Percentiles rank a stretch among this genome's conserved stretches.
phyloP scores from a whole-genome alignment of 2,888 invertebrate genomes.

The Sycophila texana region DNA sequence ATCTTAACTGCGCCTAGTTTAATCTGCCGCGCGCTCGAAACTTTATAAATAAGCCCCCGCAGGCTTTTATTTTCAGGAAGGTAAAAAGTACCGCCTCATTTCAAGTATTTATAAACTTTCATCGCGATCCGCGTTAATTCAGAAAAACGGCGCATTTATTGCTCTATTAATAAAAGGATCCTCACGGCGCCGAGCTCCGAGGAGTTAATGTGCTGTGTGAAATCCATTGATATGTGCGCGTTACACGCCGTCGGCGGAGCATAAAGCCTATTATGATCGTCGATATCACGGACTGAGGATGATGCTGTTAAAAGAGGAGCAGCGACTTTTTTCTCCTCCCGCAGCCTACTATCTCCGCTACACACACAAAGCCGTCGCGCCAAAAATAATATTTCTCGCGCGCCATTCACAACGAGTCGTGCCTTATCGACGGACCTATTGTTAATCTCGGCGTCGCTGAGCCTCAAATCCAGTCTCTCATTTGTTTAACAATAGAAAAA shows the following conservation, averaged over 20 bases:
- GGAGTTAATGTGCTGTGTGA: constrained; percentile 19
- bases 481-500: too few species aligned
- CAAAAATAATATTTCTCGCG: not conserved
- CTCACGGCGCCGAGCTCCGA: not conserved
- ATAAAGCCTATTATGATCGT: constrained; percentile 5
- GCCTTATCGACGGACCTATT: not conserved
- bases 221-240: not conserved
- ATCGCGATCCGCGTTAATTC: constrained; percentile 1
- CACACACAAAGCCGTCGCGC: not conserved
- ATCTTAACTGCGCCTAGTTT: too few species aligned
- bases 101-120: not conserved
- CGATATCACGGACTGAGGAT: not conserved
- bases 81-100: too few species aligned
- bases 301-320: not conserved
- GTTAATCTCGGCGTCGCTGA: too few species aligned
- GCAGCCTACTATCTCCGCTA: not conserved
- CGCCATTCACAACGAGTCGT: not conserved
- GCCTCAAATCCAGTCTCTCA: too few species aligned
- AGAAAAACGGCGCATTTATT: not conserved
- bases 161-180: constrained; percentile 2
- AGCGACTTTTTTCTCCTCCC: not conserved
- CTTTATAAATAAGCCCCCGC: too few species aligned
- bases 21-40: too few species aligned
- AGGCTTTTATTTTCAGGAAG: too few species aligned
- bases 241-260: not conserved